phyloP scores from a whole-genome alignment of 1,140 invertebrate genomes.

The Caenorhabditis inopinata region DNA sequence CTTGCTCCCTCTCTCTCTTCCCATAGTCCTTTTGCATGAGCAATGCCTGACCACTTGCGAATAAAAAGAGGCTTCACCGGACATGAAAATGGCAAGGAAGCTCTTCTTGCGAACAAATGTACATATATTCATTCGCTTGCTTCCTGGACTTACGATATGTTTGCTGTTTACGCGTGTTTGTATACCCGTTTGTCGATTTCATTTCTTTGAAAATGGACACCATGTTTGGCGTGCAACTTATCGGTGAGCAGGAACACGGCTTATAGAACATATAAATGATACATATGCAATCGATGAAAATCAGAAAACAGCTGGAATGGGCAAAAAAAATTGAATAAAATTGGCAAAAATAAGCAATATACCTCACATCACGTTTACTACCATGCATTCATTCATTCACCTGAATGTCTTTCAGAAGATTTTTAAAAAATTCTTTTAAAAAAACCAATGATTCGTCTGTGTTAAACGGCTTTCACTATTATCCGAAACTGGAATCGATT shows the following conservation, averaged over 20 bases:
- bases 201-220: conserved; percentile 4
- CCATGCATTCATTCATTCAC: too few relatives aligned
- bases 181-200: not conserved
- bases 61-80: not conserved
- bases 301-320: not conserved
- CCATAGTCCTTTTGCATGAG: not conserved
- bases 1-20: not conserved
- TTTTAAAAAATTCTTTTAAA: too few relatives aligned
- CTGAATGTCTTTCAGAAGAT: too few relatives aligned
- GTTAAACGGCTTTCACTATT: too few relatives aligned
- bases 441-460: too few relatives aligned
- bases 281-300: not conserved
- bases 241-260: conserved; percentile 6
- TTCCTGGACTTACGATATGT: conserved; percentile 28
- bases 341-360: not conserved
- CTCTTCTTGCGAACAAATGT: not conserved
- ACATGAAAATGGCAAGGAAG: conserved; percentile 1
- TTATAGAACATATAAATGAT: not conserved
- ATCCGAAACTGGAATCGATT: too few relatives aligned
- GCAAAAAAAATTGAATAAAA: not conserved
- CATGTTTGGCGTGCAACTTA: conserved; percentile 27
- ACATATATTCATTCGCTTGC: not conserved
- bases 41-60: conserved; percentile 11
- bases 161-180: conserved; percentile 8
- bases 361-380: too few relatives aligned